Evolutionary conservation across 2,888 invertebrate species (phyloP).

Genomic region (Chaetoderma sp.): DNA sequence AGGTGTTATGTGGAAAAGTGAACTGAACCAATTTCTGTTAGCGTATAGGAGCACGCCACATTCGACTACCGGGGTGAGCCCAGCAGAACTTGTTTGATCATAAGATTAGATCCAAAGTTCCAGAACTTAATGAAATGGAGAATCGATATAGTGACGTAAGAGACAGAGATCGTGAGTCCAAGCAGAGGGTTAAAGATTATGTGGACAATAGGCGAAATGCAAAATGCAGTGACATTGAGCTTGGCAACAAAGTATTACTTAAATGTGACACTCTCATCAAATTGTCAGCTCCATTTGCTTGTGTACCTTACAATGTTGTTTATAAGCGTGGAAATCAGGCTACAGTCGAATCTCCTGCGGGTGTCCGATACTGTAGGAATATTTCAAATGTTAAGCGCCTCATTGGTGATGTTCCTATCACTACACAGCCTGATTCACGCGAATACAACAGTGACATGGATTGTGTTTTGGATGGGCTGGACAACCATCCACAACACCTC

Average conservation of each 20-base stretch:
- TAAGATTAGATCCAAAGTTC: constrained; percentile 5
- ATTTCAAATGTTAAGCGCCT: background rate
- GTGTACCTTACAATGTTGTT: constrained; percentile 9
- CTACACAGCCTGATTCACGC: no score
- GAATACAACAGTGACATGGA: no score
- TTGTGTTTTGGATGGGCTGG: no score
- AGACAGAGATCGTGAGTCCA: constrained; percentile 3
- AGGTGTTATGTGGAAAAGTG: constrained; percentile 30
- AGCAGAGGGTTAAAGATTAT: constrained; percentile 11
- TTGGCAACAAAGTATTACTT: constrained; percentile 25
- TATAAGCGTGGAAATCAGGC: constrained; percentile 7
- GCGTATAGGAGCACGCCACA: constrained; percentile 37
- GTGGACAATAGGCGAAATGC: constrained; percentile 3
- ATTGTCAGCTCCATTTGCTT: constrained; percentile 21
- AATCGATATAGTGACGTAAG: background rate
- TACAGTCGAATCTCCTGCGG: constrained; percentile 4
- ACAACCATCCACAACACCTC: no score
- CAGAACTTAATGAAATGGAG: background rate
- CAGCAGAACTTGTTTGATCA: constrained; percentile 9
- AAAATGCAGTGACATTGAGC: constrained; percentile 5
- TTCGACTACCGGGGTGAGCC: constrained; percentile 28
- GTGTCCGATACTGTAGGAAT: background rate
- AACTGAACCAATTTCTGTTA: constrained; percentile 29
- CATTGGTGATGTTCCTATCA: no score
- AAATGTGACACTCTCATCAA: constrained; percentile 20